Conservation (phyloP, 2,113 vertebrate genomes). For the Isichthys henryi region DNA sequence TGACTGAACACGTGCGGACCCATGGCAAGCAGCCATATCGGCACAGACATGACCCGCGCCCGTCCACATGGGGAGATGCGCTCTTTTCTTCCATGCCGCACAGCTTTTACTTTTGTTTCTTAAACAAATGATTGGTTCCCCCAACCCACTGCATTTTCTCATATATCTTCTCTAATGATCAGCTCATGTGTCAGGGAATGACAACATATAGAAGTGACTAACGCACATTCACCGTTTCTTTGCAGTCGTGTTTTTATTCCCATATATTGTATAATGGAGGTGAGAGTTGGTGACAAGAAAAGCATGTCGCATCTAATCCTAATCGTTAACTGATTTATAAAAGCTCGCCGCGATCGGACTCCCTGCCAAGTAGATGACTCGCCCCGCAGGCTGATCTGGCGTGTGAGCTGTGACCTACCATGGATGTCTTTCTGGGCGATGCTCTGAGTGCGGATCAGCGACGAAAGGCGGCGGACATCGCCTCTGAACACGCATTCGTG, state of each 20-base stretch:
- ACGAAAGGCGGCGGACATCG: conserved; percentile 84
- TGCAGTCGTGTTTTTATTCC: not conserved
- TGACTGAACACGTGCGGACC: not conserved
- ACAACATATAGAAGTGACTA: not conserved
- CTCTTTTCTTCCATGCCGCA: not conserved
- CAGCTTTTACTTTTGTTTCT: not conserved
- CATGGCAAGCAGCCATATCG: not conserved
- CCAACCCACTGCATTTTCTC: not conserved
- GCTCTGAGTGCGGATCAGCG: conserved; percentile 89
- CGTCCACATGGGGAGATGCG: not conserved
- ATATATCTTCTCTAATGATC: not conserved
- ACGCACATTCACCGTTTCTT: not conserved
- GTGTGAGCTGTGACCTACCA: conserved; percentile 61
- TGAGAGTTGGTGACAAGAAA: not conserved
- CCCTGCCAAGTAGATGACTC: not conserved
- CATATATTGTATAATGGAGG: not conserved
- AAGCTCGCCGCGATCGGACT: not conserved
- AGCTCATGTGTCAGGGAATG: not conserved
- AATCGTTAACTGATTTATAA: not conserved
- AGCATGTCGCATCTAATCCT: not conserved
- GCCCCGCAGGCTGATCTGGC: not conserved
- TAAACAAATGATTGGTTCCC: not conserved
- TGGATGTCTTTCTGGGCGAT: conserved; percentile 92
- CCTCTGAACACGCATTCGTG: conserved; percentile 94
- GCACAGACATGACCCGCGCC: not conserved